A percentile compares a stretch with the other conserved stretches of the same genome.
These are phyloP conservation scores for Nomada lathburiana DNA, from an alignment of 2,888 invertebrate species.

Conservation along the genomic window DNA sequence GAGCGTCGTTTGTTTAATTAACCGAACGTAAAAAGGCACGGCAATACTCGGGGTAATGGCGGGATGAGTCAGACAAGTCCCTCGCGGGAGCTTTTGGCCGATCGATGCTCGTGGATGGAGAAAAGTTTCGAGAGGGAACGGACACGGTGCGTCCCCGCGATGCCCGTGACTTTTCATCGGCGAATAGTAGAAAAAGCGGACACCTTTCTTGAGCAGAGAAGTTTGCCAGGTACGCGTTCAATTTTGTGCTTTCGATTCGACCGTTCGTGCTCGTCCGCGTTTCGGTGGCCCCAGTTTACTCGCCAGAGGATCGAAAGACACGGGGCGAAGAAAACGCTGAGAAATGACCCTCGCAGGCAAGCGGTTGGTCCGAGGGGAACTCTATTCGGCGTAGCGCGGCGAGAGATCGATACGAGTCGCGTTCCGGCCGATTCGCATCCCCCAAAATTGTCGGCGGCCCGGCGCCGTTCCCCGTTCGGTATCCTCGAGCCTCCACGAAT, in stretches of 20 bases:
- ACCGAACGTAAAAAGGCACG: conserved; percentile 18
- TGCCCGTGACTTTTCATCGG: neutral
- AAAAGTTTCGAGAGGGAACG: conserved; percentile 24
- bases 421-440: conserved; percentile 35
- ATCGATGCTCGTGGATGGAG: conserved; percentile 50
- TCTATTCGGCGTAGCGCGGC: neutral
- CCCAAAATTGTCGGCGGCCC: conserved; percentile 45
- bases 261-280: neutral
- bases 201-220: no score
- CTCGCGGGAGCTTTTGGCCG: neutral
- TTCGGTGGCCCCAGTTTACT: neutral
- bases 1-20: conserved; percentile 32
- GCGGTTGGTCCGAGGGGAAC: conserved; percentile 24
- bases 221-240: no score
- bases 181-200: no score
- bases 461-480: conserved; percentile 56
- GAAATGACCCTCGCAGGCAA: neutral
- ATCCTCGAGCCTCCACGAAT: conserved; percentile 50
- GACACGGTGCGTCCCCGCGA: conserved; percentile 13
- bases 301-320: neutral
- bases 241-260: neutral
- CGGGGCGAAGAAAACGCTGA: neutral
- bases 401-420: conserved; percentile 59
- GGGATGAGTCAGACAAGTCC: conserved; percentile 33
- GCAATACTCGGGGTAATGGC: conserved; percentile 28